These are phyloP conservation scores for Myotis planiceps DNA, from an alignment of 2,797 vertebrate species.

Conservation along the genomic window DNA sequence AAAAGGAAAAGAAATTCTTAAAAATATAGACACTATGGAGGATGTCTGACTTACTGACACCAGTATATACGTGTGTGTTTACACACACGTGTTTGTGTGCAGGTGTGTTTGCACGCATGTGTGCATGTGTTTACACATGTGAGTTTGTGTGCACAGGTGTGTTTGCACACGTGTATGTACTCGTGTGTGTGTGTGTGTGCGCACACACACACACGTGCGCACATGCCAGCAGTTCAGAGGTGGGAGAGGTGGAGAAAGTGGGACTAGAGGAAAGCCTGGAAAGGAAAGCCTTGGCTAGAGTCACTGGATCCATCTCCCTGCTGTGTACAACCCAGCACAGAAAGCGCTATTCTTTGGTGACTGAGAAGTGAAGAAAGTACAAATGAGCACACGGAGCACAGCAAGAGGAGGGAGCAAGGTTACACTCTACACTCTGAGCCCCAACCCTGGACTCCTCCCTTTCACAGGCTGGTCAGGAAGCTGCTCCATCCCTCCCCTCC, in stretches of 20 bases:
- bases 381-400: too few relatives aligned
- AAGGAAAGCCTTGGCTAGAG: neutral
- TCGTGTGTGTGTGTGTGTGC: neutral
- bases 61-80: neutral
- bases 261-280: neutral
- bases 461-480: neutral
- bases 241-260: neutral
- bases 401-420: neutral
- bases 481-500: neutral
- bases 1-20: neutral
- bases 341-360: neutral
- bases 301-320: neutral
- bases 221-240: neutral
- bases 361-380: neutral
- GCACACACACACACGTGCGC: fast-evolving
- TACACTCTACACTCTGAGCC: neutral
- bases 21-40: neutral
- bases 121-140: neutral
- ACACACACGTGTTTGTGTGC: neutral
- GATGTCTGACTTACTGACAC: neutral
- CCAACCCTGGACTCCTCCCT: neutral
- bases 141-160: too few relatives aligned
- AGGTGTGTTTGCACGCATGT: fast-evolving
- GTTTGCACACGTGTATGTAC: fast-evolving
- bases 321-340: neutral